phyloP scores from a whole-genome alignment of 2,888 invertebrate genomes.

The Hypena proboscidalis region DNA sequence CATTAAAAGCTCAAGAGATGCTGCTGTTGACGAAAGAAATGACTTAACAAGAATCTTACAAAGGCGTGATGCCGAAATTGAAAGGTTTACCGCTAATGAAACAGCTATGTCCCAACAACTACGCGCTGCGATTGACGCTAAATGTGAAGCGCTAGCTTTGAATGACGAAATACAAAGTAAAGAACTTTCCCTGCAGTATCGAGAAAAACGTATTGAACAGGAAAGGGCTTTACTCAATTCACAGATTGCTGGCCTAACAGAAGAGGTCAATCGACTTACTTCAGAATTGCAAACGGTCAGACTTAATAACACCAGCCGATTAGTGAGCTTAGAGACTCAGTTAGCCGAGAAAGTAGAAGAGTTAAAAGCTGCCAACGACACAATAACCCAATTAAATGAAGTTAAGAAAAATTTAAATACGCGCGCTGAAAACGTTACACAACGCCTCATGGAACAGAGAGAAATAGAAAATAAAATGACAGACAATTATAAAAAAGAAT shows the following conservation, averaged over 20 bases:
- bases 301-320: conserved; percentile 87
- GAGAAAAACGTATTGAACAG: conserved; percentile 93
- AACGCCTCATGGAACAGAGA: conserved; percentile 90
- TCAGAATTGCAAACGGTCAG: conserved; percentile 91
- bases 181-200: conserved; percentile 91
- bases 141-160: conserved; percentile 93
- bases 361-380: conserved; percentile 89
- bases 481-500: conserved; percentile 91
- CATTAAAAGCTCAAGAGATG: conserved; percentile 88
- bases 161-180: conserved; percentile 93
- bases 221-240: conserved; percentile 91
- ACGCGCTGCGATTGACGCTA: conserved; percentile 90
- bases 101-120: conserved; percentile 90
- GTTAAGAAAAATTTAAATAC: conserved; percentile 88
- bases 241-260: conserved; percentile 91
- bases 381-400: conserved; percentile 88
- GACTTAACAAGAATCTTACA: conserved; percentile 89
- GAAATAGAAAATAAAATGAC: conserved; percentile 91
- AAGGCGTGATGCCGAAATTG: conserved; percentile 89
- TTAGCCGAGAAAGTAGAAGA: conserved; percentile 93
- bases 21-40: conserved; percentile 90
- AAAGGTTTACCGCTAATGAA: conserved; percentile 89
- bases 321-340: conserved; percentile 89
- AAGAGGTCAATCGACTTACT: conserved; percentile 91
- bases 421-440: conserved; percentile 88